Conservation (phyloP, 1,140 invertebrate species). For the Atta colombica region DNA sequence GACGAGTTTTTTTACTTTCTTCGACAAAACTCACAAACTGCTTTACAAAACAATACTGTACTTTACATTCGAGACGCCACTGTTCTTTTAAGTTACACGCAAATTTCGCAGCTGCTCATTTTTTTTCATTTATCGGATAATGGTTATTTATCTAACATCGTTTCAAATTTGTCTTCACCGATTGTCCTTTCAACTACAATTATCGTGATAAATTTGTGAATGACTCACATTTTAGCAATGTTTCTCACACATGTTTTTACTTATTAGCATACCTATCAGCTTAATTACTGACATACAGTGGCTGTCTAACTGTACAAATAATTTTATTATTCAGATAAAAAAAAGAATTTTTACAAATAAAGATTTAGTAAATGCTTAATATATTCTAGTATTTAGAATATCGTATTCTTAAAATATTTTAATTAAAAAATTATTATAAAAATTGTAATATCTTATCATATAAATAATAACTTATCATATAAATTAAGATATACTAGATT, state of each 20-base stretch:
- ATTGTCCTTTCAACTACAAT: slow-evolving; percentile 12
- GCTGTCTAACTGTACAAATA: too few species aligned
- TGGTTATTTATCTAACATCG: background rate
- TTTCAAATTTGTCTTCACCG: slow-evolving; percentile 3
- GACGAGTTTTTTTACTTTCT: too few species aligned
- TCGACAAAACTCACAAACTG: slow-evolving; percentile 2
- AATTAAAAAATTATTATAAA: too few species aligned
- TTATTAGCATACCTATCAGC: background rate
- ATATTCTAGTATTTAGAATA: too few species aligned
- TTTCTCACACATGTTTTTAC: background rate
- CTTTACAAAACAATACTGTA: background rate
- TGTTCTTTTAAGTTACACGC: background rate
- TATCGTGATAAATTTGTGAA: background rate
- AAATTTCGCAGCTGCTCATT: slow-evolving; percentile 13
- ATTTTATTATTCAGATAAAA: too few species aligned
- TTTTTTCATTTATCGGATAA: background rate
- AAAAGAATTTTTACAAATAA: too few species aligned
- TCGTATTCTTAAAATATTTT: too few species aligned
- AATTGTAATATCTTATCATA: too few species aligned
- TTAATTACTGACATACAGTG: background rate
- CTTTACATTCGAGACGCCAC: background rate
- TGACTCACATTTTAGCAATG: background rate
- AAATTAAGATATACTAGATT: too few species aligned
- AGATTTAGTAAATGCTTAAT: too few species aligned
- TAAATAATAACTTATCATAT: too few species aligned